Evolutionary conservation across 2,888 invertebrate genomes (phyloP), one percentile per base, ranked within the genome.

Genomic region (Therioaphis trifolii): DNA sequence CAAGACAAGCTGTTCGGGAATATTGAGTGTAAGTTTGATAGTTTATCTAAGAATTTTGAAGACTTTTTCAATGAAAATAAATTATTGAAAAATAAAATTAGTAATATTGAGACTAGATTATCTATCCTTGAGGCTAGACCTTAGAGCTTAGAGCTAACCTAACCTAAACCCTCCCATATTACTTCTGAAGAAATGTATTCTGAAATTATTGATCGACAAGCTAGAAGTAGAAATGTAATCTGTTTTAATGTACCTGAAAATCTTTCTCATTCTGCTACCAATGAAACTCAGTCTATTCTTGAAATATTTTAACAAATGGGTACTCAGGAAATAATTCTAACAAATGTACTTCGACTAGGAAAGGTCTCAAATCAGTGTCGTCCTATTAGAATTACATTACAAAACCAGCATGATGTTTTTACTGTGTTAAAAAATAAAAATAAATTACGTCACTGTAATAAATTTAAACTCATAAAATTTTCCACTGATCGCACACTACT

Each of bases 161-260:
- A n/a, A n/a, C n/a, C 35, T 35, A 35, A 35, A 35, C 35, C 35
- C 35, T 35, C 35, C 7, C 3, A 35, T 35, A 35, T 35, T 35
- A 7, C 35, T 7, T 35, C 35, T 35, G 35, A 35, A 35, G 35
- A 35, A 35, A 35, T 7, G 7, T 35, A 35, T 35, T 35, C 35
- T 35, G 35, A 35, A 35, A 35, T 35, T 35, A 35, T 35, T 35
- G 35, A 35, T 35, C 35, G 35, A 35, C 7, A 35, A 35, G 35
- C 35, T 35, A 35, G 35, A 55, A 55, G 55, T 55, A 18, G 55
- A 7, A 21, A 55, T 21, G 4, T n/a, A 55, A 55, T 55, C 55
- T 55, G 55, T 55, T 55, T 55, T 21, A 55, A 55, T 55, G 55
- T 55, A 55, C 11, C 55, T 55, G 21, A 55, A 55, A 55, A 55